These are phyloP conservation scores for Dromiciops gliroides DNA, from an alignment of 2,113 vertebrate genomes.

Conservation along the genomic window DNA sequence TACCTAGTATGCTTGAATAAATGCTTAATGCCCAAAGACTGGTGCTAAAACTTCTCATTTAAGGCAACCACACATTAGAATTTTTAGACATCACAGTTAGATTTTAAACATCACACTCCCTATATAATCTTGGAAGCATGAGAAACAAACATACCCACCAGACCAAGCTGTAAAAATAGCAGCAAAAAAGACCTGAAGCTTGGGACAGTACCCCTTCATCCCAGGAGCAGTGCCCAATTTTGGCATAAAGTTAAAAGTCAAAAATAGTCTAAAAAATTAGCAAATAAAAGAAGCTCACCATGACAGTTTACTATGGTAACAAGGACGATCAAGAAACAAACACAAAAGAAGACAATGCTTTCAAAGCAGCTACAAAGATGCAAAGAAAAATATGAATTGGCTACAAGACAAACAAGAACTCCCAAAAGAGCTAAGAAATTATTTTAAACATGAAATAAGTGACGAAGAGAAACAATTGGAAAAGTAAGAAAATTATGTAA, in stretches of 20 bases:
- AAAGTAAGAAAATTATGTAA: too few species aligned
- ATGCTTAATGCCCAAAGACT: too few species aligned
- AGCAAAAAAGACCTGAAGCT: background rate
- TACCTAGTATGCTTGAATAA: too few species aligned
- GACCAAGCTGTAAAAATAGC: background rate
- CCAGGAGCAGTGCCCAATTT: too few species aligned
- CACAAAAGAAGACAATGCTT: background rate
- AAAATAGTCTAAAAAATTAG: background rate
- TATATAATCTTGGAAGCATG: background rate
- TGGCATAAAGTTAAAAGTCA: background rate
- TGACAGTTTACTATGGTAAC: background rate
- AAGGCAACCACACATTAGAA: too few species aligned
- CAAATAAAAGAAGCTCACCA: background rate
- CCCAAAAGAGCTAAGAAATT: too few species aligned
- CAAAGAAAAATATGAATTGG: background rate
- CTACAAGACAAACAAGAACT: too few species aligned
- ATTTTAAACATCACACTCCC: too few species aligned
- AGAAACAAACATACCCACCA: background rate
- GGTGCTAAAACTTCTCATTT: too few species aligned
- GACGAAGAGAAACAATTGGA: too few species aligned
- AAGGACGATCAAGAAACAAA: background rate
- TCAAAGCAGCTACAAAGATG: background rate
- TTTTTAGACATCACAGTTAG: too few species aligned
- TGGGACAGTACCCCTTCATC: background rate
- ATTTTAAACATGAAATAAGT: too few species aligned